Conservation (phyloP, 1,140 invertebrate genomes). For the Leptopilina clavipes region DNA sequence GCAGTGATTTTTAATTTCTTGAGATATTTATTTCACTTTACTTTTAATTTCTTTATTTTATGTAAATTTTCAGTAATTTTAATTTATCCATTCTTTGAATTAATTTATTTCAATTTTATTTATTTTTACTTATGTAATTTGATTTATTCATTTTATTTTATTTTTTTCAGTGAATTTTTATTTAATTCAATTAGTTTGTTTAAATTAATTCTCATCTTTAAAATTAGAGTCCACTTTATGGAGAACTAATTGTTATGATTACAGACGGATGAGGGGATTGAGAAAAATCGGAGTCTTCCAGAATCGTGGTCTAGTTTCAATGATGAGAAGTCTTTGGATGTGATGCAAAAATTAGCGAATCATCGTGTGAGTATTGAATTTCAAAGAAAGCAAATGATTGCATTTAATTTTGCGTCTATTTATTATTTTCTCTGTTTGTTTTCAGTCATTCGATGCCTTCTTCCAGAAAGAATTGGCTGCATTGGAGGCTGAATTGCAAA, state of each 20-base stretch:
- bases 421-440: conserved; percentile 12
- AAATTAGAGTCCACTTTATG: background rate
- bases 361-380: conserved; percentile 77
- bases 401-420: background rate
- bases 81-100: too few relatives aligned
- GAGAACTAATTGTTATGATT: conserved; percentile 49
- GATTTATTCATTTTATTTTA: too few relatives aligned
- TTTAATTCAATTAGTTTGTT: too few relatives aligned
- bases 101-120: too few relatives aligned
- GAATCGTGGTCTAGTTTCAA: conserved; percentile 71
- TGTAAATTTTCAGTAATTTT: too few relatives aligned
- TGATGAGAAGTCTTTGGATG: conserved; percentile 76
- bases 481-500: conserved; percentile 79
- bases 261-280: conserved; percentile 70
- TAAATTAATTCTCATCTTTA: background rate
- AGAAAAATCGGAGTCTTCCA: conserved; percentile 66
- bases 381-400: too few relatives aligned
- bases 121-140: too few relatives aligned
- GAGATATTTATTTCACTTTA: too few relatives aligned
- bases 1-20: too few relatives aligned
- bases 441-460: conserved; percentile 41
- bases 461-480: conserved; percentile 78
- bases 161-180: too few relatives aligned
- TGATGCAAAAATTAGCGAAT: conserved; percentile 78
- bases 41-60: too few relatives aligned